Percentiles rank a stretch among this genome's conserved stretches.
Conservation (phyloP, 2,888 invertebrate species). For the Glaucopsyche alexis region DNA sequence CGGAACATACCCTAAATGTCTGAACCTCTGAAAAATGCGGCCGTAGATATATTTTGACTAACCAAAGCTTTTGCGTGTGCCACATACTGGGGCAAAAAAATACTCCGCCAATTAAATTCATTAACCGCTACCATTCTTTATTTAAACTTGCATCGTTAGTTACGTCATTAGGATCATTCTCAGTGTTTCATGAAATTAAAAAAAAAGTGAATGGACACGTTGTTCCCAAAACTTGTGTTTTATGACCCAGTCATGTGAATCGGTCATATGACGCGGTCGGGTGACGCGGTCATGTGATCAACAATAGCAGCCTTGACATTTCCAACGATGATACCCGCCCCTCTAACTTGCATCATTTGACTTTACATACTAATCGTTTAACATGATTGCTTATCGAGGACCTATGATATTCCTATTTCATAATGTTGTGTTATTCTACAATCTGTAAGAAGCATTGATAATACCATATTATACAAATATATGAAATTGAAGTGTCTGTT, state of each 20-base stretch:
- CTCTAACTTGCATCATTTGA: conserved; percentile 35
- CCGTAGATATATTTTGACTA: no score
- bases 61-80: no score
- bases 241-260: conserved; percentile 47
- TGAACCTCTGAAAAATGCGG: no score
- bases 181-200: neutral
- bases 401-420: neutral
- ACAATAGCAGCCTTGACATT: conserved; percentile 56
- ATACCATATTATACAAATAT: no score
- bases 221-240: neutral
- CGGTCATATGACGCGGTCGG: conserved; percentile 41
- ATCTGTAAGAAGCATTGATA: neutral
- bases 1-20: no score
- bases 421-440: neutral
- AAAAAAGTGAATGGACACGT: conserved; percentile 26
- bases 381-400: neutral
- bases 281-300: conserved; percentile 25
- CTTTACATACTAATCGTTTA: conserved; percentile 23
- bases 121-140: neutral
- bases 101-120: neutral
- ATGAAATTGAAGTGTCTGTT: no score
- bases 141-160: neutral
- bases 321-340: conserved; percentile 43
- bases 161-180: conserved; percentile 8
- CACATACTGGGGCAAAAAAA: neutral